Evolutionary conservation across 1,140 invertebrate genomes (phyloP), one percentile per base, ranked within the genome.

Genomic region (Drosophila arizonae): DNA sequence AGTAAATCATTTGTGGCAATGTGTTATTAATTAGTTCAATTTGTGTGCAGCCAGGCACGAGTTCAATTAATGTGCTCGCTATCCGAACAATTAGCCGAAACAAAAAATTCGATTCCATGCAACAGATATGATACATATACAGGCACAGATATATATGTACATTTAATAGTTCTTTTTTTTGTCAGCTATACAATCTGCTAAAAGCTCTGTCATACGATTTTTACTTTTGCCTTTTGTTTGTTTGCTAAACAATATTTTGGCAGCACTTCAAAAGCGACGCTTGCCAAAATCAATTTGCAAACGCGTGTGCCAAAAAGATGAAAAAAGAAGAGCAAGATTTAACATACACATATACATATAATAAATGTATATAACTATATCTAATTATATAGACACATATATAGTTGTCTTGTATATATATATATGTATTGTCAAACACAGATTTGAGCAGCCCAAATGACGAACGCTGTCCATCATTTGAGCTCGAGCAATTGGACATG

Each of bases 201-300:
- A 75, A 77, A 64, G 75, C 70, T 85, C 48, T 86, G 75, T 78
- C 81, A 41, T 74, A 46, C 66, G 76, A 58, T 46, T 64, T 76
- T 55, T 17, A 30, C 45, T 61, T 46, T 60, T 51, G 67, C 33
- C 72, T 87, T 80, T 80, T 70, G 51, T 68, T 81, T 86, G 82
- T 88, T 87, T 88, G 84, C 73, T 67, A 79, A 87, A 87, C 79
- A 87, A 88, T 87, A 88, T 88, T 88, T 87, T 87, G 84, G 84
- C 84, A 87, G 46, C 36, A 77, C 76, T 41, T 86, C 82, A 87
- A 87, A 84, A 79, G 79, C 78, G 67, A 71, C 76, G 76, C 79
- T 82, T 87, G 84, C 82, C 82, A 87, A 88, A 84, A 88, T 45
- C 84, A 84, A 87, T 87, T 88, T 86, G 70, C 70, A 39, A 17